Conservation (phyloP, 1,140 invertebrate genomes). For the Pseudomyrmex gracilis region DNA sequence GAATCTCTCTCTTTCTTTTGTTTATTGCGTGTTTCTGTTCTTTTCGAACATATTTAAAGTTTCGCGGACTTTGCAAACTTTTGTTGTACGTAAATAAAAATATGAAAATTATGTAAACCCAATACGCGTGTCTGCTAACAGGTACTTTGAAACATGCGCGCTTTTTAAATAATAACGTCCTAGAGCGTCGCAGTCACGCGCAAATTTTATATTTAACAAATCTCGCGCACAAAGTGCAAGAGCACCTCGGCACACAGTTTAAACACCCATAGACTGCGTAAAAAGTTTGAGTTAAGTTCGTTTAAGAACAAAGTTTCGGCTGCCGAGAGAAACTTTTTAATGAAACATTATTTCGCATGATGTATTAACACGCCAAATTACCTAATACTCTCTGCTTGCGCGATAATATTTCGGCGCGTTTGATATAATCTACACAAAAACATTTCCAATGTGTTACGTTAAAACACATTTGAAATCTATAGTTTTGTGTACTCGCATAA, state of each 20-base stretch:
- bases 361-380: slow-evolving; percentile 45
- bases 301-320: slow-evolving; percentile 41
- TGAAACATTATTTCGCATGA: slow-evolving; percentile 55
- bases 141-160: not conserved
- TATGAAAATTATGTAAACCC: no score
- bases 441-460: not conserved
- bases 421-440: not conserved
- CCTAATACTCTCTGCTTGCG: slow-evolving; percentile 13
- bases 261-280: slow-evolving; percentile 30
- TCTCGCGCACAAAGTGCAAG: not conserved
- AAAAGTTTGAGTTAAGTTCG: slow-evolving; percentile 38
- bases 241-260: slow-evolving; percentile 13
- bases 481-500: not conserved
- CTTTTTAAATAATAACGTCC: slow-evolving; percentile 4
- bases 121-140: not conserved
- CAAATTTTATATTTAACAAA: slow-evolving; percentile 24
- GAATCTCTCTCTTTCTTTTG: not conserved
- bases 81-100: not conserved
- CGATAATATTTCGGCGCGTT: not conserved
- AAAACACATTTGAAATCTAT: not conserved
- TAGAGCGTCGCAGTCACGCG: not conserved
- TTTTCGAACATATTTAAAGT: no score
- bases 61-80: no score
- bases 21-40: no score
- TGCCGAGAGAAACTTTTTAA: slow-evolving; percentile 49